Conservation (phyloP, 2,797 vertebrate genomes). For the Takifugu ocellatus region DNA sequence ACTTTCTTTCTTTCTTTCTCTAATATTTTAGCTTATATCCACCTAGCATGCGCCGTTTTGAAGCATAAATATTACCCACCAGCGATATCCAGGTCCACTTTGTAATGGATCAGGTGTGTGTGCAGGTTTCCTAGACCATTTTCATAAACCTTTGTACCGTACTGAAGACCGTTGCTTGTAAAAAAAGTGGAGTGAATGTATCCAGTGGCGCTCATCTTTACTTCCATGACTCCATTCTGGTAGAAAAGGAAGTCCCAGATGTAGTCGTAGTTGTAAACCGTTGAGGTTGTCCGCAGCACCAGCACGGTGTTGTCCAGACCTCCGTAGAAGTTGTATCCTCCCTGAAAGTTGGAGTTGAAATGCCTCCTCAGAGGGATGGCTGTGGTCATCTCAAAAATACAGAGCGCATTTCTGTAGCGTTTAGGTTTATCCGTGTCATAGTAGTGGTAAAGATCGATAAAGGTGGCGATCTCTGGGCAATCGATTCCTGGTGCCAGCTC, state of each 20-base stretch:
- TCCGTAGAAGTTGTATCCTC: constrained; percentile 84
- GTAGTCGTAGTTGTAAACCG: constrained; percentile 96
- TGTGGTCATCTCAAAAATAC: constrained; percentile 90
- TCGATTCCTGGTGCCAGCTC: constrained; percentile 88
- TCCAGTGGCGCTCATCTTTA: constrained; percentile 88
- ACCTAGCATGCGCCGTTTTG: not conserved
- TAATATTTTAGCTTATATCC: not conserved
- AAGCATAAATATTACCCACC: constrained; percentile 66
- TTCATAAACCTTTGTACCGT: constrained; percentile 82
- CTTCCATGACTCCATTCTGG: constrained; percentile 88
- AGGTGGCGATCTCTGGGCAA: constrained; percentile 86
- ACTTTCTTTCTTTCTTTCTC: no score
- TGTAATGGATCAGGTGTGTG: constrained; percentile 91
- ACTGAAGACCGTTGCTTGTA: constrained; percentile 79
- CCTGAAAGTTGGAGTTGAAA: constrained; percentile 81
- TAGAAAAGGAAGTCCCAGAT: constrained; percentile 94
- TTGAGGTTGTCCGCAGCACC: constrained; percentile 87
- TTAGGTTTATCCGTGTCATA: constrained; percentile 82
- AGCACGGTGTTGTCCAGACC: constrained; percentile 85
- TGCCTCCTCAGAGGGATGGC: constrained; percentile 86
- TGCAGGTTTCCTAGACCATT: constrained; percentile 91
- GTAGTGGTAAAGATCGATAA: constrained; percentile 82
- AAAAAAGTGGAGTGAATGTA: constrained; percentile 91
- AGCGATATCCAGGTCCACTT: constrained; percentile 90
- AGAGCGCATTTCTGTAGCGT: constrained; percentile 77